phyloP scores from a whole-genome alignment of 2,888 invertebrate species.

The Lithophane leautieri region DNA sequence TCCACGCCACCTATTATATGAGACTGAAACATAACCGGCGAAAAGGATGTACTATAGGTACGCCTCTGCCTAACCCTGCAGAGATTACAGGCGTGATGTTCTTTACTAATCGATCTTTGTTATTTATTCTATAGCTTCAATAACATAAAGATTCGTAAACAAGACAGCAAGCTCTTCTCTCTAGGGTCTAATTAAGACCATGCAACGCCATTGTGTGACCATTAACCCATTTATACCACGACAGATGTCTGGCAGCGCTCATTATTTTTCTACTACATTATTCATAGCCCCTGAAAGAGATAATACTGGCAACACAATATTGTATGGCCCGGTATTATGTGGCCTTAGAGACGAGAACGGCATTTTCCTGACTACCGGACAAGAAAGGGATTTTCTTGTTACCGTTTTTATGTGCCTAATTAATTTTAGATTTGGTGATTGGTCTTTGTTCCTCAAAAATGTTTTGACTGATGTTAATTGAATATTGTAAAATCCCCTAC shows the following conservation, averaged over 20 bases:
- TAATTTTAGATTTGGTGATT: slow-evolving; percentile 12
- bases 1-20: no score
- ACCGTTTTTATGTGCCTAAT: not conserved
- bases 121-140: not conserved
- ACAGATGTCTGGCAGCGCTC: slow-evolving; percentile 72
- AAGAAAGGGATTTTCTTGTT: not conserved
- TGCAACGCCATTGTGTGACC: slow-evolving; percentile 42
- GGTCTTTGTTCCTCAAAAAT: not conserved
- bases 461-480: not conserved
- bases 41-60: not conserved
- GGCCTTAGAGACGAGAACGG: slow-evolving; percentile 35
- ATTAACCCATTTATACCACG: slow-evolving; percentile 58
- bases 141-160: not conserved
- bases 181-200: slow-evolving; percentile 28
- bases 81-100: not conserved
- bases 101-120: not conserved
- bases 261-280: slow-evolving; percentile 78
- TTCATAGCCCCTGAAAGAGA: slow-evolving; percentile 71
- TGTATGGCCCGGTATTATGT: slow-evolving; percentile 47
- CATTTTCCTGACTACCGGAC: slow-evolving; percentile 17
- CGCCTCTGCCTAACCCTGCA: not conserved
- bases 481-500: no score
- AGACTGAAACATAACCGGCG: not conserved
- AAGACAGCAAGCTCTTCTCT: slow-evolving; percentile 5
- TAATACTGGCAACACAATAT: slow-evolving; percentile 65